phyloP scores from a whole-genome alignment of 2,888 invertebrate species.

The Scaptomyza parva region DNA sequence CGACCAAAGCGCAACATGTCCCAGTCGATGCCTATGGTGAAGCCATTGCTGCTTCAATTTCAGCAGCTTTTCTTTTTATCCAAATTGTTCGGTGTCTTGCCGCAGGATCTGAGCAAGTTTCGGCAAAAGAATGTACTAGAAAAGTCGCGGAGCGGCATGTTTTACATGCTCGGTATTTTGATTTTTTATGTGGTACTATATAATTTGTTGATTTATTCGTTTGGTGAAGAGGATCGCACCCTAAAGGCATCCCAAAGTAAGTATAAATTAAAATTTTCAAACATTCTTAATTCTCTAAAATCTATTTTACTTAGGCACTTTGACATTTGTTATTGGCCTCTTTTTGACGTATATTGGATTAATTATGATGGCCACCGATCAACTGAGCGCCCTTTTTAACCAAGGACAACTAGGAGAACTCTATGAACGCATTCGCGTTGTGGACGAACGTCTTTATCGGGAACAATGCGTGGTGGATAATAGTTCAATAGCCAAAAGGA shows the following conservation, averaged over 20 bases:
- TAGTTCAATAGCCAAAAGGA: constrained; percentile 64
- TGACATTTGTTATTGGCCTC: constrained; percentile 84
- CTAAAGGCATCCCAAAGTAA: constrained; percentile 82
- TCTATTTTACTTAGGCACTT: constrained; percentile 72
- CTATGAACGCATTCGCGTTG: constrained; percentile 80
- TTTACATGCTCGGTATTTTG: constrained; percentile 70
- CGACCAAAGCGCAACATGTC: constrained; percentile 53
- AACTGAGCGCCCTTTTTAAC: constrained; percentile 81
- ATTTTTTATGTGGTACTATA: constrained; percentile 71
- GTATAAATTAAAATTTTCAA: constrained; percentile 34
- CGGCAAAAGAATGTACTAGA: constrained; percentile 69
- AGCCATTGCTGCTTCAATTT: constrained; percentile 79
- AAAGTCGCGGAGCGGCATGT: constrained; percentile 79
- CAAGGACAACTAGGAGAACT: constrained; percentile 79
- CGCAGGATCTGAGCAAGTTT: constrained; percentile 78
- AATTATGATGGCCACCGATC: constrained; percentile 84
- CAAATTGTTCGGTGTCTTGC: constrained; percentile 83
- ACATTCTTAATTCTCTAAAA: neutral
- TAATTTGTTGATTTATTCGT: constrained; percentile 80
- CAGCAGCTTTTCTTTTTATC: constrained; percentile 80
- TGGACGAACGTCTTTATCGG: constrained; percentile 81
- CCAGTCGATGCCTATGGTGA: constrained; percentile 51
- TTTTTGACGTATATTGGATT: constrained; percentile 84
- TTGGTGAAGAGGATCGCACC: constrained; percentile 77
- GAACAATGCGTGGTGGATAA: constrained; percentile 82